Evolutionary conservation across 2,113 vertebrate genomes (phyloP), one percentile per base, ranked within the genome.

Genomic region (Phylloscopus trochiloides): DNA sequence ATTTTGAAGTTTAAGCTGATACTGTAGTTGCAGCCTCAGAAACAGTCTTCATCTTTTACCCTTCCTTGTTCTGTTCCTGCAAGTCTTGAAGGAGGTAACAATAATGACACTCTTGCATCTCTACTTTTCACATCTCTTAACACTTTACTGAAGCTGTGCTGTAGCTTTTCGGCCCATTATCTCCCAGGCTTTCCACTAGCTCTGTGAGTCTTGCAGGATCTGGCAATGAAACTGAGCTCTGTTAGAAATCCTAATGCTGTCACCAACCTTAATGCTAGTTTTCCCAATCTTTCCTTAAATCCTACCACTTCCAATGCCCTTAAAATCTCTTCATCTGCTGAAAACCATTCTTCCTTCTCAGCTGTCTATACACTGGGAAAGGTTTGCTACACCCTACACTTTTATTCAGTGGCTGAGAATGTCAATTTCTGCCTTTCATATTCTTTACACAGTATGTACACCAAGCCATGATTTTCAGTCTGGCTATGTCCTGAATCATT

Each of bases 341-440:
- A 83, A 73, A 88, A 45, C 72, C 43, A 1, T 50, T 88, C 34
- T 86, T 93, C 34, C 36, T 91, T 85, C 54, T 68, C 43, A 52
- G 18, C 45, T 14, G 4, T n/a, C 50, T 90, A 21, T 31, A 58
- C 24, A 14, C 26, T 86, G 58, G 71, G 50, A 62, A 50, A 76
- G 54, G 76, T 79, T 72, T 88, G 51, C 71, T 91, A n/a, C 38
- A 51, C 72, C 36, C 59, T 86, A 40, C 51, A 18, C 48, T 80
- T 79, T 38, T 83, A 73, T 87, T 95, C 85, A 88, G 87, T 94
- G 94, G 70, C 70, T 95, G 86, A 87, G 93, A 92, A 91, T 94
- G 84, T 78, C 87, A 38, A 77, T 85, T 85, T 94, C 80, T 91
- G 80, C 54, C 80, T 91, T 91, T 95, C 45, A 7, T 87, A 21